Evolutionary conservation across 2,113 vertebrate species (phyloP).

Genomic region (Sylvilagus bachmani): DNA sequence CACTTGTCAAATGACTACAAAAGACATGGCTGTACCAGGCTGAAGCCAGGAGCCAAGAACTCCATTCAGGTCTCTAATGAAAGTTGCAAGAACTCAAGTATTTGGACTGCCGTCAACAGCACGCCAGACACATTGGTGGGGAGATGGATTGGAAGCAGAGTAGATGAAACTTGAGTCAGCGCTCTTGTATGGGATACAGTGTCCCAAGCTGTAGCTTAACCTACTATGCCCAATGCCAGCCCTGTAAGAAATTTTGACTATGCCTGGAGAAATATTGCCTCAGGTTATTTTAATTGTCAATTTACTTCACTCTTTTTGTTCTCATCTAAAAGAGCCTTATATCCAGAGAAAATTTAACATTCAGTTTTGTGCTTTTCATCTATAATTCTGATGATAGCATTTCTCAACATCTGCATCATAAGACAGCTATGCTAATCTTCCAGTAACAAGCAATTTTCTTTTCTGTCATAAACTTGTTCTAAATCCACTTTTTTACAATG

Average conservation of each 20-base stretch:
- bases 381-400: slow-evolving; percentile 35
- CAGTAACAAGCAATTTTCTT: not conserved
- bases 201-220: too few species aligned
- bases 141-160: too few species aligned
- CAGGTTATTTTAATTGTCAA: slow-evolving; percentile 11
- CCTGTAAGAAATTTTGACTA: slow-evolving; percentile 25
- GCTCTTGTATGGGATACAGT: too few species aligned
- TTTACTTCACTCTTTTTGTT: slow-evolving; percentile 29
- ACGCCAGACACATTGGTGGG: too few species aligned
- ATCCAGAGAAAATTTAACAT: slow-evolving; percentile 40
- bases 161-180: too few species aligned
- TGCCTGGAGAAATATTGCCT: not conserved
- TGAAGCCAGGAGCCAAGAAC: too few species aligned
- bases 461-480: slow-evolving; percentile 57
- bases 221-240: too few species aligned
- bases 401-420: not conserved
- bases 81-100: too few species aligned
- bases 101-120: too few species aligned
- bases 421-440: not conserved
- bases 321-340: not conserved
- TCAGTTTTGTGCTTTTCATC: slow-evolving; percentile 3
- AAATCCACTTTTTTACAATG: not conserved
- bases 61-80: too few species aligned
- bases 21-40: too few species aligned
- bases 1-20: too few species aligned